Base-by-base conservation (phyloP, 2,113 vertebrate genomes). In the Rhea americana region DNA sequence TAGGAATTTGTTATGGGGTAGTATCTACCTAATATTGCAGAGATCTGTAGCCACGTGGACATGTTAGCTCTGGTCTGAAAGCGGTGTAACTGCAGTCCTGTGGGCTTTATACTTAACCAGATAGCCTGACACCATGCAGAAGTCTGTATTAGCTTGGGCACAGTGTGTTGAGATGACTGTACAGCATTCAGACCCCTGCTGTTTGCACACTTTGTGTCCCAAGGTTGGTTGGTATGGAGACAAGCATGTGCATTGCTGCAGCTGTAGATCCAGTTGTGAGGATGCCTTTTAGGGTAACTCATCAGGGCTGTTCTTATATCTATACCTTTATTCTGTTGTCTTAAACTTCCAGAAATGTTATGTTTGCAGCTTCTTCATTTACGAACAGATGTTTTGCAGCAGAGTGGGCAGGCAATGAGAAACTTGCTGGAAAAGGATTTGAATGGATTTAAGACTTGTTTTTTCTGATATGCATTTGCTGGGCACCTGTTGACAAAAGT, bases 401-500 rank as follows among this genome's bases (percentile, higher is more conserved):
- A 76, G 81, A 93, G 77, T 67, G 78, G n/a, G 71, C 71, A 89
- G 55, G 75, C 89, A 92, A 0, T 62, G 58, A 87, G 82, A 91
- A 80, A 77, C 82, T 70, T 50, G 73, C 92, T 89, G 91, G 87
- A 77, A 96, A 94, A 87, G 5, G 2, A 85, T 80, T 77, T 71
- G 51, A 93, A 80, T 85, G 39, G 62, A 45, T 93, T 94, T 89
- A 91, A 82, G 75, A 12, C 72, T 51, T 79, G 16, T 22, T 32
- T 65, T 28, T 22, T 24, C 35, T 62, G 35, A 5, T 37, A 26
- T 2, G 1, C 58, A 55, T 91, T 96, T 91, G 53, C 78, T 93
- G 50, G 74, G 78, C 94, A 94, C 91, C 91, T 96, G 93, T 89
- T 95, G 75, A 63, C 71, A 79, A 43, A 91, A 94, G 62, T 71